Evolutionary conservation across 2,113 vertebrate genomes (phyloP).

Genomic region (Taxidea taxus): DNA sequence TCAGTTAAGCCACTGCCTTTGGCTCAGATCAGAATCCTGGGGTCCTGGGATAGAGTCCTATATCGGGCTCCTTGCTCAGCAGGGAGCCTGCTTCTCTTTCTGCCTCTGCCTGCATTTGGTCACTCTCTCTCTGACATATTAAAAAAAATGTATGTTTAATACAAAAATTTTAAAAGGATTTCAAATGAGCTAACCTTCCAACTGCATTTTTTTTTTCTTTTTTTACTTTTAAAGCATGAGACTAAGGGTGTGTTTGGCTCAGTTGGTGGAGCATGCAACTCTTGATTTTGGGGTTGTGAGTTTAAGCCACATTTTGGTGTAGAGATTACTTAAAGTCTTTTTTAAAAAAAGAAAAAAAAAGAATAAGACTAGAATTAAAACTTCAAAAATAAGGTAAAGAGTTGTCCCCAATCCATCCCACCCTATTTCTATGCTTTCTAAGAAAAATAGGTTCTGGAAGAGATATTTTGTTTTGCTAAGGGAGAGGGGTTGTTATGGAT

Average conservation of each 20-base stretch:
- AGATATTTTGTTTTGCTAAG: not conserved
- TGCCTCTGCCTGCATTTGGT: no score
- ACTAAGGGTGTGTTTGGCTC: not conserved
- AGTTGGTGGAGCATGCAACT: not conserved
- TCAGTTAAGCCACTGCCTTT: no score
- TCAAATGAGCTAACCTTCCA: not conserved
- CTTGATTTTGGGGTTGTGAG: not conserved
- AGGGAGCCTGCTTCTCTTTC: no score
- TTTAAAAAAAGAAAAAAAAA: not conserved
- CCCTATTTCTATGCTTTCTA: not conserved
- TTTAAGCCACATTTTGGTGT: not conserved
- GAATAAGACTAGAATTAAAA: not conserved
- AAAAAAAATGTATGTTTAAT: not conserved
- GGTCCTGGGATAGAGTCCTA: no score
- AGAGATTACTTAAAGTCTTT: not conserved
- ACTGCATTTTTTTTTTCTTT: no score
- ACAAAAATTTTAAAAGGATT: not conserved
- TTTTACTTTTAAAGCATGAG: not conserved
- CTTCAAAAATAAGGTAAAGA: not conserved
- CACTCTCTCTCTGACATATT: no score
- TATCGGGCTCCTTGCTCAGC: no score
- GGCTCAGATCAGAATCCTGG: no score
- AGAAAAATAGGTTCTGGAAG: not conserved
- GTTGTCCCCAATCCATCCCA: not conserved
- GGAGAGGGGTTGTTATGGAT: not conserved